Evolutionary conservation across 2,888 invertebrate genomes (phyloP).

Genomic region (Myopa testacea): DNA sequence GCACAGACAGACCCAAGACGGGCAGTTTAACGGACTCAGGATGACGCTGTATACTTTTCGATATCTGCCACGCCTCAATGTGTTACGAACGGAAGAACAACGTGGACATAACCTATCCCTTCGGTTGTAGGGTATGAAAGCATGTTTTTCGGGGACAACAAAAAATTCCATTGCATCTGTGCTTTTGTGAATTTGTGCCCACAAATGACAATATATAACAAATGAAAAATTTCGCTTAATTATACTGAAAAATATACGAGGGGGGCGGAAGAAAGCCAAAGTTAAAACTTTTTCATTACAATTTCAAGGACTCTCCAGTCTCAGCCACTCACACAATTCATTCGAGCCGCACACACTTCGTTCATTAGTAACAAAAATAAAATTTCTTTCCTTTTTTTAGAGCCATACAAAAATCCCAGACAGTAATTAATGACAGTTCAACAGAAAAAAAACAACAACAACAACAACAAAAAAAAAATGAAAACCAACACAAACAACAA

Average conservation of each 20-base stretch:
- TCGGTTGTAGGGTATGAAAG: too few species aligned
- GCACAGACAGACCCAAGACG: too few species aligned
- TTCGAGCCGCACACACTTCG: constrained; percentile 29
- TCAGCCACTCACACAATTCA: constrained; percentile 25
- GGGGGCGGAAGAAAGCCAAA: not conserved
- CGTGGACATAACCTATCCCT: too few species aligned
- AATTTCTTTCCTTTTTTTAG: constrained; percentile 34
- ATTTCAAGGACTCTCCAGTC: constrained; percentile 31
- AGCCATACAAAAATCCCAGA: constrained; percentile 58
- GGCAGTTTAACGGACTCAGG: too few species aligned
- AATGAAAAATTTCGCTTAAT: constrained; percentile 28
- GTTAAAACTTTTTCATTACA: constrained; percentile 19
- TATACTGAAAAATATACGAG: constrained; percentile 14
- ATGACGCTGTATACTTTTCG: too few species aligned
- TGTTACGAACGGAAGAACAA: too few species aligned
- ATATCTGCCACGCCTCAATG: too few species aligned
- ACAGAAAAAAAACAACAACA: constrained; percentile 32
- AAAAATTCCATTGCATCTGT: too few species aligned
- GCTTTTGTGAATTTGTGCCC: too few species aligned
- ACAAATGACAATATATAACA: not conserved
- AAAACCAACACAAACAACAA: not conserved
- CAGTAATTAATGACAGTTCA: constrained; percentile 69
- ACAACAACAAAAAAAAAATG: not conserved
- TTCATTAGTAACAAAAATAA: constrained; percentile 47
- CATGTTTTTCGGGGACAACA: too few species aligned